Percentiles rank a stretch among this genome's conserved stretches.
Evolutionary conservation across 1,140 invertebrate species (phyloP).

Genomic region (Lucilia cuprina): DNA sequence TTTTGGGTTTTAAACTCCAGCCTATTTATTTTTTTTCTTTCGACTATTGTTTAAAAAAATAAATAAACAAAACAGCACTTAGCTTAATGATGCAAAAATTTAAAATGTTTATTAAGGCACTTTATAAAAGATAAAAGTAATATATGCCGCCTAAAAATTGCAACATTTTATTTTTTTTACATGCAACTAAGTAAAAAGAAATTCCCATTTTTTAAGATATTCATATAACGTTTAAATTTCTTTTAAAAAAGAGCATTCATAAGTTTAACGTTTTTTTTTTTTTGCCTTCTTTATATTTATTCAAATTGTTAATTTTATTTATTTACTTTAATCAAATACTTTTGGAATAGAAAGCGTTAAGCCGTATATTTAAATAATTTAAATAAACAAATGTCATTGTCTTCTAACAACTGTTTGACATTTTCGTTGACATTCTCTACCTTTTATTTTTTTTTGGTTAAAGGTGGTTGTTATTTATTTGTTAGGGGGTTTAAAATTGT

Average conservation of each 20-base stretch:
- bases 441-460: too few relatives aligned
- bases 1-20: slow-evolving; percentile 6
- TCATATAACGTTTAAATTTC: not conserved
- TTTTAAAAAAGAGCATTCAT: not conserved
- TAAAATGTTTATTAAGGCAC: not conserved
- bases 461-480: too few relatives aligned
- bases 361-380: not conserved
- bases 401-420: too few relatives aligned
- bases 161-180: not conserved
- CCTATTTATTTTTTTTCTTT: not conserved
- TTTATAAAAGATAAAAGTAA: slow-evolving; percentile 6
- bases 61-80: not conserved
- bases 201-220: too few relatives aligned
- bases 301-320: too few relatives aligned
- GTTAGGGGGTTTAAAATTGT: too few relatives aligned
- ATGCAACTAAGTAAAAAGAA: not conserved
- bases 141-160: not conserved
- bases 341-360: not conserved
- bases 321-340: not conserved
- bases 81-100: not conserved
- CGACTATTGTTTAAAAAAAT: not conserved
- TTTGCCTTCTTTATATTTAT: not conserved
- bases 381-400: not conserved
- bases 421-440: too few relatives aligned
- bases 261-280: not conserved